Base-by-base conservation (phyloP, 2,888 invertebrate species). In the Anagyrus pseudococci region DNA sequence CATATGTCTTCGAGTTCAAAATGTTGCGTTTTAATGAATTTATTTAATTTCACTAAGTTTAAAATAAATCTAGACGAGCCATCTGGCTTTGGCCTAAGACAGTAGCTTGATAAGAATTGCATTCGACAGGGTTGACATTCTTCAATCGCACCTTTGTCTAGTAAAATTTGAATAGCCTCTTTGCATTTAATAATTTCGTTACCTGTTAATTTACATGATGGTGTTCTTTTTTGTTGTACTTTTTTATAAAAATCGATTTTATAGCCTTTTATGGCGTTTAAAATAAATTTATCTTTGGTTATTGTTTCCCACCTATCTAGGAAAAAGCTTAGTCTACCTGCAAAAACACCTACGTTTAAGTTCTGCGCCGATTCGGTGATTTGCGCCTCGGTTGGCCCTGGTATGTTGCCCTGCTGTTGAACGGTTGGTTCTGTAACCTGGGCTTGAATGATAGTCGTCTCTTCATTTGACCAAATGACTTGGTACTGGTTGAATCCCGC, bases 1-100 rank as follows among this genome's bases (percentile, higher is more conserved):
- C 58, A 40, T 7, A 64, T 43, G 25, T 68, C 65, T 55, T 68
- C 65, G 2, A 67, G 10, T 25, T 67, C 67, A 20, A 68, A 68
- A 23, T 67, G 68, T 23, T 41, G 8, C 3, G 43, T 60, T 6
- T 10, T 17, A 6, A 68, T 53, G 29, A 61, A 63, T 43, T 56
- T 55, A 55, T 67, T 67, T 0, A 68, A 19, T 3, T 41, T n/a
- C 33, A 66, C 64, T 0, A 68, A 40, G 44, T 68, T 68, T 15
- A 66, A 40, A 17, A 68, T 60, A 13, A 68, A 63, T 1, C 67
- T 40, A 37, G 37, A 23, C 7, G 58, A 29, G 1, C 64, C 64
- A 37, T 68, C 62, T 23, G 59, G 15, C 52, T 68, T 68, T 7
- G 43, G 54, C 17, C 56, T 55, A 8, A 64, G 10, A 55, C 62